phyloP scores from a whole-genome alignment of 2,888 invertebrate species.

The Pachycephus smyrnensis region DNA sequence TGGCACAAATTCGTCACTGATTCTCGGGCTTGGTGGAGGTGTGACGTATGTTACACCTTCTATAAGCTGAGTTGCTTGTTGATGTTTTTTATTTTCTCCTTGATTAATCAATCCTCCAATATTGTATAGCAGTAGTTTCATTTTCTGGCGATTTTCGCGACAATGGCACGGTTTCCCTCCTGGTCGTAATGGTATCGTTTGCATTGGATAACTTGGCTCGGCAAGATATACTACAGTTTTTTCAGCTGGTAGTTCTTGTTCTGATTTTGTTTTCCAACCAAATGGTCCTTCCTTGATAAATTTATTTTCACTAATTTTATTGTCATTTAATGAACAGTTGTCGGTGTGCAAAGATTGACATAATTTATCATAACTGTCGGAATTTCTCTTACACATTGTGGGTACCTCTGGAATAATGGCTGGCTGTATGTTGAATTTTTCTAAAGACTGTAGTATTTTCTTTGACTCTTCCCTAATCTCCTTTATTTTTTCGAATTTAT shows the following conservation, averaged over 20 bases:
- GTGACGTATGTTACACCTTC: conserved; percentile 50
- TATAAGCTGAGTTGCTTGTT: conserved; percentile 37
- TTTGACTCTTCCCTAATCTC: conserved; percentile 2
- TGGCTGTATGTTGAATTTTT: conserved; percentile 46
- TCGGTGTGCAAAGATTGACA: conserved; percentile 12
- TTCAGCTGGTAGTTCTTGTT: conserved; percentile 44
- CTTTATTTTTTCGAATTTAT: background rate
- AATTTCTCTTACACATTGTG: conserved; percentile 22
- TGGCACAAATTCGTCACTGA: conserved; percentile 56
- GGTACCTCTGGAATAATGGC: conserved; percentile 29
- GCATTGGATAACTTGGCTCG: conserved; percentile 41
- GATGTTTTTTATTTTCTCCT: conserved; percentile 12
- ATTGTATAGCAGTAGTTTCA: conserved; percentile 44
- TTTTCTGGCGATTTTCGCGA: conserved; percentile 51
- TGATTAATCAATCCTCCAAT: conserved; percentile 38
- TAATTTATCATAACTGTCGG: background rate
- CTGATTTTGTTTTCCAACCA: conserved; percentile 46
- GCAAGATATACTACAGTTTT: conserved; percentile 49
- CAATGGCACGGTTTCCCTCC: conserved; percentile 55
- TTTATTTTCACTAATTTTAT: background rate
- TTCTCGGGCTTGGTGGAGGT: conserved; percentile 48
- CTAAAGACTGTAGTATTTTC: conserved; percentile 22
- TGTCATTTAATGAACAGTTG: background rate
- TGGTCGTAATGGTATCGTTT: conserved; percentile 41
- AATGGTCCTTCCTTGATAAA: conserved; percentile 37